phyloP scores from a whole-genome alignment of 2,113 vertebrate species.

The Rhinichthys klamathensis region DNA sequence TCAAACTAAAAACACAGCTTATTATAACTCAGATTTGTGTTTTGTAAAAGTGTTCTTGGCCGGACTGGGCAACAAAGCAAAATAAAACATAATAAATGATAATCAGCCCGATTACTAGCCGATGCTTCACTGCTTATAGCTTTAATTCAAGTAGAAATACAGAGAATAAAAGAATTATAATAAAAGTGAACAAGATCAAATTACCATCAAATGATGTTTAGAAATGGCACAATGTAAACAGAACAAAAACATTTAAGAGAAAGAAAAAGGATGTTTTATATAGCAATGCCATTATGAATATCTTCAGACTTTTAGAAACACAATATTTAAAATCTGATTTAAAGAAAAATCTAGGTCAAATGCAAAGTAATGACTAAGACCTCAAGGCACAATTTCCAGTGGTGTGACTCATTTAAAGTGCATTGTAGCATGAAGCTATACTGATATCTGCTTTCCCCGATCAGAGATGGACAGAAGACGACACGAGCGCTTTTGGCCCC shows the following conservation, averaged over 20 bases:
- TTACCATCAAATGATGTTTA: not conserved
- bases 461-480: not conserved
- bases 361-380: not conserved
- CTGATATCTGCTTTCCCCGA: not conserved
- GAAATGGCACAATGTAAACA: not conserved
- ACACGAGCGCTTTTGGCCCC: not conserved
- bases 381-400: conserved; percentile 15
- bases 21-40: not conserved
- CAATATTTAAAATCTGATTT: not conserved
- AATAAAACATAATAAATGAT: not conserved
- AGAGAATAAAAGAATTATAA: not conserved
- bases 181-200: not conserved
- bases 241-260: conserved; percentile 9
- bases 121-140: not conserved
- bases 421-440: conserved; percentile 19
- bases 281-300: not conserved
- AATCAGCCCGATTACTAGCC: not conserved
- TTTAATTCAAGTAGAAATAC: not conserved
- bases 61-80: not conserved
- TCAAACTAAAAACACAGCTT: not conserved
- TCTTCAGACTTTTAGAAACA: conserved; percentile 14
- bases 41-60: conserved; percentile 8
- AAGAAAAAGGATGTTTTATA: not conserved
- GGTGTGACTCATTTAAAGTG: conserved; percentile 37
- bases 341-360: not conserved